phyloP scores from a whole-genome alignment of 1,140 invertebrate genomes.

The Musca domestica region DNA sequence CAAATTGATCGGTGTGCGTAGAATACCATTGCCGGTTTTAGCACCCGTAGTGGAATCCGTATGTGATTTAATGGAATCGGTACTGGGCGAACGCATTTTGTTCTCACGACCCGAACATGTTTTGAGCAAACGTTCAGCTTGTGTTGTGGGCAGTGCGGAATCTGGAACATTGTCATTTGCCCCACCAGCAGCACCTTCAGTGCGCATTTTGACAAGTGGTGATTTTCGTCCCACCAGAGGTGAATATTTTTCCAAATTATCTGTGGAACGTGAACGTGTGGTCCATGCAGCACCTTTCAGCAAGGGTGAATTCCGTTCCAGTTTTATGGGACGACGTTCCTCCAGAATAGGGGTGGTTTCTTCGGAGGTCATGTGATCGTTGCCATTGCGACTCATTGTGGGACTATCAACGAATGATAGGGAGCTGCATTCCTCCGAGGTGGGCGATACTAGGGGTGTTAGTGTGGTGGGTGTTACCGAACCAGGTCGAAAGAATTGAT shows the following conservation, averaged over 20 bases:
- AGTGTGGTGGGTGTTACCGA: slow-evolving; percentile 65
- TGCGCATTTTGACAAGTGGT: slow-evolving; percentile 54
- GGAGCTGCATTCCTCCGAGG: slow-evolving; percentile 67
- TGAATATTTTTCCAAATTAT: slow-evolving; percentile 68
- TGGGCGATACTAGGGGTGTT: slow-evolving; percentile 66
- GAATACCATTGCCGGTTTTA: slow-evolving; percentile 48
- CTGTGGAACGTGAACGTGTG: slow-evolving; percentile 64
- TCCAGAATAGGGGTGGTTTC: slow-evolving; percentile 57
- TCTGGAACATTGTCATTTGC: slow-evolving; percentile 31
- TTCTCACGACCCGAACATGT: slow-evolving; percentile 32
- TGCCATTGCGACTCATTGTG: slow-evolving; percentile 59
- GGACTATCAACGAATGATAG: slow-evolving; percentile 65
- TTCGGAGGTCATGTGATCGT: slow-evolving; percentile 56
- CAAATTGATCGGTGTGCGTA: slow-evolving; percentile 61
- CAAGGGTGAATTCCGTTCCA: slow-evolving; percentile 61
- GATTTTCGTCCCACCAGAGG: slow-evolving; percentile 62
- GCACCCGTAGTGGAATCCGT: slow-evolving; percentile 36
- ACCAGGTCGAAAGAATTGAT: slow-evolving; percentile 70
- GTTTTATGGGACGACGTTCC: slow-evolving; percentile 55
- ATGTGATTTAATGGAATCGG: slow-evolving; percentile 49
- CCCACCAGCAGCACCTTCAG: slow-evolving; percentile 36
- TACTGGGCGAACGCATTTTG: slow-evolving; percentile 49
- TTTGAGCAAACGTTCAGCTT: slow-evolving; percentile 20
- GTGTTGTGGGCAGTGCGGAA: slow-evolving; percentile 33
- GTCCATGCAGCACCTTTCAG: slow-evolving; percentile 57